Evolutionary conservation across 2,888 invertebrate species (phyloP), one percentile per base, ranked within the genome.

Genomic region (Ochropleura leucogaster): DNA sequence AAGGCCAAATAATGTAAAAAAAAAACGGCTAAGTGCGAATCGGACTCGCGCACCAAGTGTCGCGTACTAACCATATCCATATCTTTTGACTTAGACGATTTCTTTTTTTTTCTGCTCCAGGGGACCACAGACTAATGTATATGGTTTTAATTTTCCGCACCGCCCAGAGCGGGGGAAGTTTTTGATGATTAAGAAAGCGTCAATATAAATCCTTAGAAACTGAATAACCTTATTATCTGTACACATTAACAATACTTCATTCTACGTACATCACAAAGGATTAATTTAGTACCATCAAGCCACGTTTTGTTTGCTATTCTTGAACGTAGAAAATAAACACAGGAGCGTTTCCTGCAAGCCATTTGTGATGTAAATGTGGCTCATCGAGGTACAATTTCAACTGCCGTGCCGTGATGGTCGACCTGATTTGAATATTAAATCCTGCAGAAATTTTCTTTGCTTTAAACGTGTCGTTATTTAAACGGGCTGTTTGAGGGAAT

Each of bases 321-420:
- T 79, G 74, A 73, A 79, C 67, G 70, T 63, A 73, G 66, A 73
- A 85, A 82, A 82, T 86, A 84, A 87, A 87, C 79, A 85, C 44
- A 64, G 77, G 44, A 80, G 67, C 55, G 73, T 60, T 81, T 83
- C 82, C 84, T 77, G 57, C 55, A 64, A 81, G 71, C 74, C 72
- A 87, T 87, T 87, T 83, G 82, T 80, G 80, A 87, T 87, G 88
- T 73, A 82, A 87, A 87, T 87, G 71, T 74, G 42, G 65, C 72
- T 82, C 80, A 87, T 88, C 82, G 77, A 80, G 77, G 81, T 80
- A 77, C 79, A 75, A 80, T 86, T 85, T 79, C 51, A 79, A 75
- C 68, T 77, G 70, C 78, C 73, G 65, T 82, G 77, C 77, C 74
- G 63, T 82, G 78, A 88, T 83, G 79, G 82, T 64, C 66, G 67